These are phyloP conservation scores for Bathynomus jamesi DNA, from an alignment of 1,140 invertebrate species.

Conservation along the genomic window DNA sequence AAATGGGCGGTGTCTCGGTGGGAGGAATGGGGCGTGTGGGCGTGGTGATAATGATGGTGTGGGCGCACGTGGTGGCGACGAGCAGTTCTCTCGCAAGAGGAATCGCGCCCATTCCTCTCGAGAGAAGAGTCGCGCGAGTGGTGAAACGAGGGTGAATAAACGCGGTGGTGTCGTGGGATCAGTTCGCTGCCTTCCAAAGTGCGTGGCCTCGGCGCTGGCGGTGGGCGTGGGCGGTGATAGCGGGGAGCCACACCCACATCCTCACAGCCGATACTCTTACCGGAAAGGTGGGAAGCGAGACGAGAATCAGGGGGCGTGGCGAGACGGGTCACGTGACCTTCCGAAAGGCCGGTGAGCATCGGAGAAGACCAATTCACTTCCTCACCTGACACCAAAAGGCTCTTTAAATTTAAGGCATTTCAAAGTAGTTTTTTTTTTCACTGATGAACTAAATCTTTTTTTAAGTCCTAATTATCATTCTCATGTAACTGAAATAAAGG, in stretches of 20 bases:
- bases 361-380: constrained; percentile 16
- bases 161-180: constrained; percentile 4
- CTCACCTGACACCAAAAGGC: not conserved
- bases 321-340: constrained; percentile 28
- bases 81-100: constrained; percentile 24
- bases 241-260: constrained; percentile 4
- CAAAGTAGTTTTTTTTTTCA: too few relatives aligned
- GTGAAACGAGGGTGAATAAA: constrained; percentile 10
- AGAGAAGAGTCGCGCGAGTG: constrained; percentile 25
- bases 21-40: not conserved
- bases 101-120: constrained; percentile 19
- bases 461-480: too few relatives aligned
- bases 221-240: constrained; percentile 20
- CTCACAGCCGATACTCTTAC: constrained; percentile 1
- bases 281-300: constrained; percentile 4
- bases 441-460: too few relatives aligned
- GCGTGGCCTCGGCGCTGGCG: constrained; percentile 22
- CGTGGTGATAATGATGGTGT: constrained; percentile 20
- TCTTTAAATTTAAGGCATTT: too few relatives aligned
- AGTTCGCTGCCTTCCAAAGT: constrained; percentile 21
- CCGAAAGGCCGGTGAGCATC: constrained; percentile 24
- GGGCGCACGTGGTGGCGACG: constrained; percentile 16
- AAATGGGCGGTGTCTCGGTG: constrained; percentile 12
- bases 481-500: too few relatives aligned
- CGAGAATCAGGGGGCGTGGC: constrained; percentile 27